Conservation (phyloP, 2,888 invertebrate species). For the Sarcophaga variegata region DNA sequence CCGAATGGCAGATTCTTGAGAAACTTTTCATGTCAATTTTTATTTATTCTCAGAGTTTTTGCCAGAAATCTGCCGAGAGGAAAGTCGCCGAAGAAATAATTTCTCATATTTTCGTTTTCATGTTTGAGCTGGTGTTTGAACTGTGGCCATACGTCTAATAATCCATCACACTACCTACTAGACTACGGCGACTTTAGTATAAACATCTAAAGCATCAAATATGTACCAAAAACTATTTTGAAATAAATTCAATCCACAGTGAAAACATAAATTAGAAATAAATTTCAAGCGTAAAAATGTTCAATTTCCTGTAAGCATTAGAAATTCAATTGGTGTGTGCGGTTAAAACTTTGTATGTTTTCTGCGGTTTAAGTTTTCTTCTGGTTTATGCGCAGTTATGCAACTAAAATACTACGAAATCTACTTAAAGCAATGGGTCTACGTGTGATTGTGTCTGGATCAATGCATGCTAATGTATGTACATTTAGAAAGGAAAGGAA, state of each 20-base stretch:
- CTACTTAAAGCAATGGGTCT: background rate
- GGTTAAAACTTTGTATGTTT: constrained; percentile 50
- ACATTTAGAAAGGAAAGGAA: constrained; percentile 8
- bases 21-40: no score
- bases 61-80: no score
- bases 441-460: background rate
- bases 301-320: constrained; percentile 66
- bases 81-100: no score
- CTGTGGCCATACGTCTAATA: no score
- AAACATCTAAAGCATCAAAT: no score
- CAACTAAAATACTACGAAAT: constrained; percentile 32
- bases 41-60: no score
- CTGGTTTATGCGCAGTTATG: constrained; percentile 63
- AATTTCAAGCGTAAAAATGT: constrained; percentile 56
- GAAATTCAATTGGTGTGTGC: constrained; percentile 64
- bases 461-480: background rate
- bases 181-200: no score
- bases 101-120: no score
- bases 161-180: no score
- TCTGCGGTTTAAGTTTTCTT: constrained; percentile 22
- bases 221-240: no score
- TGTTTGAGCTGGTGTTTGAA: no score
- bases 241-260: constrained; percentile 19
- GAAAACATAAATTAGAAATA: constrained; percentile 50
- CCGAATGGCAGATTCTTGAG: no score